Conservation (phyloP, 2,113 vertebrate genomes). For the Theristicus caerulescens region DNA sequence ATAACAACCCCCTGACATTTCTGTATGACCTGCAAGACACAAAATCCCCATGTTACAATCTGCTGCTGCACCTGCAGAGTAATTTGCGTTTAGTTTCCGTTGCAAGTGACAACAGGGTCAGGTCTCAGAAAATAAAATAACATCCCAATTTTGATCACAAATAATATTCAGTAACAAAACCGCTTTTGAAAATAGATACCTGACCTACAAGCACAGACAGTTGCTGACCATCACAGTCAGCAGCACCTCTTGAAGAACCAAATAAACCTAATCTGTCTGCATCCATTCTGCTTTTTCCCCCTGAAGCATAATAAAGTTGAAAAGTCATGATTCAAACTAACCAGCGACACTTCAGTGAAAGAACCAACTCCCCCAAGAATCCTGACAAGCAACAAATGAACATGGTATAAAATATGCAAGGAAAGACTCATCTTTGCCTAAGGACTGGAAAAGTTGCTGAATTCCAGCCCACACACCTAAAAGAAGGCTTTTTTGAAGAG, state of each 20-base stretch:
- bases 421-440: slow-evolving; percentile 50
- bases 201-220: neutral
- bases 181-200: neutral
- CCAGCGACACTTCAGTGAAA: neutral
- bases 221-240: neutral
- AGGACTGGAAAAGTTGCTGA: slow-evolving; percentile 40
- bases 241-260: neutral
- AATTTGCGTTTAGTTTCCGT: neutral
- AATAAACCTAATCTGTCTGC: neutral
- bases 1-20: no score
- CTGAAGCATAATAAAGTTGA: neutral
- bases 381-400: slow-evolving; percentile 55
- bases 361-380: slow-evolving; percentile 32
- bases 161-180: neutral
- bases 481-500: neutral
- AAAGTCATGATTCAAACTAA: slow-evolving; percentile 43
- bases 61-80: neutral
- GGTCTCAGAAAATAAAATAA: neutral
- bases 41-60: neutral
- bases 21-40: neutral
- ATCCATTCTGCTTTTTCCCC: neutral
- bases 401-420: slow-evolving; percentile 43
- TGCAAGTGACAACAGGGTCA: accelerated
- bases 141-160: neutral
- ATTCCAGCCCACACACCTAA: neutral